phyloP scores from a whole-genome alignment of 2,888 invertebrate species.

The Drosophila antonietae region DNA sequence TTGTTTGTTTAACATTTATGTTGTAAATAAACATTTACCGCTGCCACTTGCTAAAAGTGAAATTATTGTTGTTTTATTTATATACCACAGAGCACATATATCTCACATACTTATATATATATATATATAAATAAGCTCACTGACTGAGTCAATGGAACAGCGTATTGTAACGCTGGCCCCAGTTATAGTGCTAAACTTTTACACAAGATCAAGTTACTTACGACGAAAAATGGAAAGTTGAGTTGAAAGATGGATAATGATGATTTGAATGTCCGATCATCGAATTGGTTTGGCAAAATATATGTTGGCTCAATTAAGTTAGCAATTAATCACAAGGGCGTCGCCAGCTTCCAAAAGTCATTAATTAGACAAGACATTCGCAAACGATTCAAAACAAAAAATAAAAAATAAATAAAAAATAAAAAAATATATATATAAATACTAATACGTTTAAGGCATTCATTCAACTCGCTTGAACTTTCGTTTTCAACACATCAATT shows the following conservation, averaged over 20 bases:
- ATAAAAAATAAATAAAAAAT: neutral
- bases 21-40: conserved; percentile 35
- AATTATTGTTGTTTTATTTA: conserved; percentile 64
- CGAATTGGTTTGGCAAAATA: conserved; percentile 49
- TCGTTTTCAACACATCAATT: conserved; percentile 70
- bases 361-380: conserved; percentile 53
- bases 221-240: conserved; percentile 43
- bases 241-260: conserved; percentile 25
- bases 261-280: conserved; percentile 42
- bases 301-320: conserved; percentile 57
- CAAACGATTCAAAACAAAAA: conserved; percentile 17
- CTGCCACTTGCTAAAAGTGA: conserved; percentile 74
- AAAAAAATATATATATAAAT: neutral
- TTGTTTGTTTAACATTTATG: conserved; percentile 48
- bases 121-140: neutral
- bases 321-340: conserved; percentile 68
- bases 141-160: conserved; percentile 7
- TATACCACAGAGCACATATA: neutral
- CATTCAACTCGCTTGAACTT: conserved; percentile 51
- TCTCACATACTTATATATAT: neutral
- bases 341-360: conserved; percentile 50
- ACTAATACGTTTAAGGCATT: conserved; percentile 6
- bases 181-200: neutral
- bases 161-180: conserved; percentile 3
- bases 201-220: neutral